Evolutionary conservation across 2,888 invertebrate species (phyloP), one percentile per base, ranked within the genome.

Genomic region (Mactromeris polynyma): DNA sequence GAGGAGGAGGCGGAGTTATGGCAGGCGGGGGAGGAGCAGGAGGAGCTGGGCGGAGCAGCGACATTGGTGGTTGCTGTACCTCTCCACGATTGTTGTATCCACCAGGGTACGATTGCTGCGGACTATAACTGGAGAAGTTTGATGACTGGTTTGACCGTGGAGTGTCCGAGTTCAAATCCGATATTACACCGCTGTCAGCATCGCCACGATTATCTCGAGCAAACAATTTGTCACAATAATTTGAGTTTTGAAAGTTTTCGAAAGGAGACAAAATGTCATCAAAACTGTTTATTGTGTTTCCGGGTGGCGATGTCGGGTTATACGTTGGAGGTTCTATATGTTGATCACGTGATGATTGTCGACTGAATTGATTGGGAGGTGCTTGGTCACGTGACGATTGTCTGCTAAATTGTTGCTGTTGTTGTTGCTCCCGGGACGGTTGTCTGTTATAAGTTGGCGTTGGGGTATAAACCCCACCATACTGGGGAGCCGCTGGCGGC

Each of bases 231-330:
- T 94, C 93, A 88, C 93, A 94, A 77, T 94, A 94, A 82, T 92
- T 92, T 14, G 94, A 93, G 81, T 91, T 92, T 81, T 93, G 92
- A 86, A 94, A 94, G 81, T 94, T 93, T 86, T 94, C 94, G 86
- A 94, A 94, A 79, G 94, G 94, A 36, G 93, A 93, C 73, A 94
- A 85, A 85, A 94, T 93, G 84, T 94, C 94, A 85, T 94, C 94
- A 85, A 94, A 93, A 86, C 92, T 93, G 85, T 91, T 94, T 19
- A 94, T 93, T 81, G 91, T 92, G 7, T 89, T 89, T 54, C 90
- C 89, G 4, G 91, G 85, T 58, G 90, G 84, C 51, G 88, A 81
- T n/a, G 73, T 58, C 33, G 83, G 80, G 83, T 91, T 87, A 64
- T 89, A 88, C 33, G 89, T 77, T 11, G 90, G 84, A 69, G 81